Evolutionary conservation across 1,140 invertebrate genomes (phyloP).

Genomic region (Tyrophagus putrescentiae): DNA sequence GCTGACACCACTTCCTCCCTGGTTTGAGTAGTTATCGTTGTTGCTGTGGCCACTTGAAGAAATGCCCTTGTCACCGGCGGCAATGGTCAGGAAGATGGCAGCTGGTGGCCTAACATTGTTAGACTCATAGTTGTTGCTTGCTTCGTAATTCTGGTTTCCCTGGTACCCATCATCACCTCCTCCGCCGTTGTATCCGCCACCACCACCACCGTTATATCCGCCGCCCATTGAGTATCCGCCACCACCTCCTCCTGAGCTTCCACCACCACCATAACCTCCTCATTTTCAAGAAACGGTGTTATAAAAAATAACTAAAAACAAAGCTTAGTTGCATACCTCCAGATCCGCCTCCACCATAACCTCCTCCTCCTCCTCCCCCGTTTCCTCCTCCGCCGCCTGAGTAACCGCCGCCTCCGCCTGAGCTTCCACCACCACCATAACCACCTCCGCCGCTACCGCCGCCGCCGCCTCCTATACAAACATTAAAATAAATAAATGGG

Average conservation of each 20-base stretch:
- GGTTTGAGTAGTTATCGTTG: background rate
- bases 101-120: background rate
- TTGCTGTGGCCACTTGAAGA: background rate
- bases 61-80: background rate
- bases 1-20: background rate
- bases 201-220: background rate
- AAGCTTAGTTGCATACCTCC: no score
- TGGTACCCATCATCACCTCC: no score
- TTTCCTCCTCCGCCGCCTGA: background rate
- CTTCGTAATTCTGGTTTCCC: background rate
- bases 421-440: background rate
- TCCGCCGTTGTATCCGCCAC: background rate
- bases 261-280: background rate
- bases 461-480: background rate
- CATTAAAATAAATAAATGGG: background rate
- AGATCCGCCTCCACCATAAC: background rate
- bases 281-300: no score
- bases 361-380: background rate
- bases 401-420: background rate
- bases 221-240: background rate
- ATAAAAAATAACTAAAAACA: no score
- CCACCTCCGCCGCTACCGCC: background rate
- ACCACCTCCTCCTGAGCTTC: background rate
- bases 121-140: conserved; percentile 10
- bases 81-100: conserved; percentile 1